Evolutionary conservation across 2,797 vertebrate species (phyloP), one percentile per base, ranked within the genome.

Genomic region (Falco novaeseelandiae): DNA sequence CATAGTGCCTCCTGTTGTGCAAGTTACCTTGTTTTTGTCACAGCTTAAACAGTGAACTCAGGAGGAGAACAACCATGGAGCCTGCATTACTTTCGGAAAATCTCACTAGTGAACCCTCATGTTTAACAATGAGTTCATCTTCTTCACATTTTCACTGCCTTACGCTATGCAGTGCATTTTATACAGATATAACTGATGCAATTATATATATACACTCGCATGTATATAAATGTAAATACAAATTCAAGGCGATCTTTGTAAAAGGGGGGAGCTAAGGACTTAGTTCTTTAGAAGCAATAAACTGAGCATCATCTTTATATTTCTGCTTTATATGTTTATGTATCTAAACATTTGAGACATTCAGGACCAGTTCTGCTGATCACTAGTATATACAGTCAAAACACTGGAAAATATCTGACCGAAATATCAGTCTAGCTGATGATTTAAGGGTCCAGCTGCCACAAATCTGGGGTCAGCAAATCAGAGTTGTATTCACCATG

Each of bases 151-250:
- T 95, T 81, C 13, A 65, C 14, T 83, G 19, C 32, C 34, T 71
- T 63, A 20, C 3, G 2, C 9, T 38, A 12, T 20, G 12, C 30
- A 66, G n/a, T 23, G 27, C 29, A 36, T 87, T 78, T 90, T 57
- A 38, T 48, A 49, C 2, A 63, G 25, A 49, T 14, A 34, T 4
- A 78, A 26, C 22, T 34, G n/a, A 49, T 67, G 9, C 4, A 66
- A 38, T 62, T 17, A 36, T 22, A 69, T 3, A 58, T 30, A 44
- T 2, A 63, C 0, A 63, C 0, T 59, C 14, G 40, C 18, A 59
- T 5, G 15, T 4, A 55, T 16, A 21, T 22, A 70, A 73, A 21
- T 91, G 49, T 34, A 89, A 73, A 57, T 44, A 46, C 3, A 6
- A 38, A 27, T 36, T 87, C 27, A 38, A 29, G 4, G 44, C 38